Percentiles rank a stretch among this genome's conserved stretches.
These are phyloP conservation scores for Drosophila ezoana DNA, from an alignment of 2,888 invertebrate species.

Conservation along the genomic window DNA sequence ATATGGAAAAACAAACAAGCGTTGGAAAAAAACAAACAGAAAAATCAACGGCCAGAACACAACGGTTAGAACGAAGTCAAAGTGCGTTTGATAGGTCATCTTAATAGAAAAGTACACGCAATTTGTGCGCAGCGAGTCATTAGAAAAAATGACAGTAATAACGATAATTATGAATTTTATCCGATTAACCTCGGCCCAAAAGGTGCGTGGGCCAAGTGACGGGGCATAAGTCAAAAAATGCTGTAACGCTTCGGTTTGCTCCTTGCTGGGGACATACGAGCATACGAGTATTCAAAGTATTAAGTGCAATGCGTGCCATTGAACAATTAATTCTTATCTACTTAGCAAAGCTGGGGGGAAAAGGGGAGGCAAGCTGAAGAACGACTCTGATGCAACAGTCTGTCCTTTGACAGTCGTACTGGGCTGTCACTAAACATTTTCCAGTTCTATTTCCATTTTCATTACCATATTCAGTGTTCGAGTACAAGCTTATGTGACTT, in stretches of 20 bases:
- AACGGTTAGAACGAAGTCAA: conserved; percentile 53
- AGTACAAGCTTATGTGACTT: conserved; percentile 42
- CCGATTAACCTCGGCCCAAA: conserved; percentile 79
- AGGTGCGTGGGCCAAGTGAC: conserved; percentile 54
- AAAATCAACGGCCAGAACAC: conserved; percentile 49
- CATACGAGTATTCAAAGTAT: conserved; percentile 62
- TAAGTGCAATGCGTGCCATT: conserved; percentile 81
- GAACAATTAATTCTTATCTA: conserved; percentile 83
- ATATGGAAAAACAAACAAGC: conserved; percentile 26
- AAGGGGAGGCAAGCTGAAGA: neutral
- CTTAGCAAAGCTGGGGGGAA: conserved; percentile 47
- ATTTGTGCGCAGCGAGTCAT: conserved; percentile 66
- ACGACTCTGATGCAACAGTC: conserved; percentile 75
- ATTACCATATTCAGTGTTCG: conserved; percentile 38
- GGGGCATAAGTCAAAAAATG: conserved; percentile 60
- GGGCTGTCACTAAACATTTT: conserved; percentile 21
- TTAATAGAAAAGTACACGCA: conserved; percentile 83
- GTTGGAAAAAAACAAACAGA: conserved; percentile 20
- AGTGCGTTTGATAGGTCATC: conserved; percentile 82
- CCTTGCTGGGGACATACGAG: neutral
- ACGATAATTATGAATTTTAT: conserved; percentile 85
- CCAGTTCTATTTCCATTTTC: conserved; percentile 21
- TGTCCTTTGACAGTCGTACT: conserved; percentile 31
- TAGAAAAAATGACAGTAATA: conserved; percentile 84
- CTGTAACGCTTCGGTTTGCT: conserved; percentile 35